These are phyloP conservation scores for Anas bahamensis DNA, from an alignment of 2,797 vertebrate genomes.

Conservation along the genomic window DNA sequence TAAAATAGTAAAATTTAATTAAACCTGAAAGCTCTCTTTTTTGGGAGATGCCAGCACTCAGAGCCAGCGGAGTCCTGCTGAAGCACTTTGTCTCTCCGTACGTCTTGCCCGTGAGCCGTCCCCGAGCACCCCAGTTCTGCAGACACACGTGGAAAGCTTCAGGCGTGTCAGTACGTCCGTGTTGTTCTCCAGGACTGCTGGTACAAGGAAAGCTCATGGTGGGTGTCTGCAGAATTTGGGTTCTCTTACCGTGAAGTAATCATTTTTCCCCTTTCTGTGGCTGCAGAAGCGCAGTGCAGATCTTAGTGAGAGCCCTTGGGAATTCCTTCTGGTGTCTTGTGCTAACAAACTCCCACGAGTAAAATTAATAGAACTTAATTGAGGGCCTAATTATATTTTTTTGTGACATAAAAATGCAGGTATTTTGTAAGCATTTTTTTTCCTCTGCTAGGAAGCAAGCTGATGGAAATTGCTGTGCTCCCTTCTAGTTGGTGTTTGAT, in stretches of 20 bases:
- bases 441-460: not conserved
- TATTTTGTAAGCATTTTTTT: constrained; percentile 5
- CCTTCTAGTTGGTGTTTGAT: accelerated
- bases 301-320: constrained; percentile 9
- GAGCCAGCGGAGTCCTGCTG: not conserved
- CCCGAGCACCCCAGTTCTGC: not conserved
- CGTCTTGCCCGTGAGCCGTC: accelerated
- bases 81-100: not conserved
- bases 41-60: constrained; percentile 59
- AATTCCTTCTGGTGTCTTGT: not conserved
- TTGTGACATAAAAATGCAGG: not conserved
- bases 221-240: constrained; percentile 14
- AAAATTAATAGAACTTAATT: constrained; percentile 18
- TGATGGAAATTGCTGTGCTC: not conserved
- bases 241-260: not conserved
- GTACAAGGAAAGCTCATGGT: not conserved
- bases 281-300: not conserved
- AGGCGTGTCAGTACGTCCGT: not conserved
- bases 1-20: constrained; percentile 98
- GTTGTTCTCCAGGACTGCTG: accelerated
- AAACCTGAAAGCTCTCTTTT: constrained; percentile 76
- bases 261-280: not conserved
- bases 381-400: constrained; percentile 11
- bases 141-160: not conserved
- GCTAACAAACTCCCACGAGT: not conserved